Evolutionary conservation across 2,888 invertebrate genomes (phyloP).

Genomic region (Drosophila neotestacea): DNA sequence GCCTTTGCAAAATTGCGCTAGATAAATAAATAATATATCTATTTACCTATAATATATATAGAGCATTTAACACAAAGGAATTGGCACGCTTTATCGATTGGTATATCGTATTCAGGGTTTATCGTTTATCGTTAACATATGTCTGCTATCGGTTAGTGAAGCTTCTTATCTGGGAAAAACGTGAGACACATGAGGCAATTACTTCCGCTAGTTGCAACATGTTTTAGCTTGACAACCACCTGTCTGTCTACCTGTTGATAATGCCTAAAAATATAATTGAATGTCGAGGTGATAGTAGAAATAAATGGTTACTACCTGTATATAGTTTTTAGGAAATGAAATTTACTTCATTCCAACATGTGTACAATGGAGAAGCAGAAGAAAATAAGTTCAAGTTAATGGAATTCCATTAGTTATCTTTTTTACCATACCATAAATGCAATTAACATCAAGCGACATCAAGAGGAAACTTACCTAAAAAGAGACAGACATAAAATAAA

Average conservation of each 20-base stretch:
- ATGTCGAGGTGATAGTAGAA: not conserved
- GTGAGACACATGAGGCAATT: slow-evolving; percentile 35
- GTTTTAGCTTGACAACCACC: slow-evolving; percentile 21
- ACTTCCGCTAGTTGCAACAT: slow-evolving; percentile 44
- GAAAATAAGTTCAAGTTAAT: too few species aligned
- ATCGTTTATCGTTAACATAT: slow-evolving; percentile 27
- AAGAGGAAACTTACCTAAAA: slow-evolving; percentile 64
- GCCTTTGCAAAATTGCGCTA: slow-evolving; percentile 54
- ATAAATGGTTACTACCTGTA: not conserved
- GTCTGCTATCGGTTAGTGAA: slow-evolving; percentile 29
- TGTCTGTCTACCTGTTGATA: slow-evolving; percentile 27
- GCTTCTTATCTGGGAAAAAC: slow-evolving; percentile 43
- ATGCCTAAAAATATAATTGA: not conserved
- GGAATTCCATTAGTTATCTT: slow-evolving; percentile 9
- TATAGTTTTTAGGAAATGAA: not conserved
- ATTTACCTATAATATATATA: slow-evolving; percentile 21
- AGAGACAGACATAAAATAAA: slow-evolving; percentile 37
- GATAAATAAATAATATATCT: slow-evolving; percentile 62
- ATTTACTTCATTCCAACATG: too few species aligned
- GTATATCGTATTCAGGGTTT: not conserved
- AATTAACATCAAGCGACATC: slow-evolving; percentile 26
- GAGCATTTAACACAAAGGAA: slow-evolving; percentile 20
- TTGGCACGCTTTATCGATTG: too few species aligned
- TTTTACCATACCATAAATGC: slow-evolving; percentile 61
- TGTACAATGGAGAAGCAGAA: too few species aligned